Base-by-base conservation (phyloP, 1,140 invertebrate species). In the Papilio aristodemus region DNA sequence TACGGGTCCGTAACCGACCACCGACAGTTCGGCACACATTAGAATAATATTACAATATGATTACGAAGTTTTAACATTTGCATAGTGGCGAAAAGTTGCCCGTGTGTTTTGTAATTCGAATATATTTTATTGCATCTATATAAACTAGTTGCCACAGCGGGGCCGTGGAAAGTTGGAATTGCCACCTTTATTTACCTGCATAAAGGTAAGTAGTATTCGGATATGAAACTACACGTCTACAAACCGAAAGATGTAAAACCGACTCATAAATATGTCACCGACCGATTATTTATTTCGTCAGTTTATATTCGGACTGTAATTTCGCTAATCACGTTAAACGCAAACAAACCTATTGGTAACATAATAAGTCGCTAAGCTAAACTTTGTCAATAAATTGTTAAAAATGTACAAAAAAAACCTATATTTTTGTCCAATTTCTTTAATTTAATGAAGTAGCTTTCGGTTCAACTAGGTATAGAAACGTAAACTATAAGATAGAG, bases 11-110 rank as follows among this genome's bases (percentile, higher is more conserved):
- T 43, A 43, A 43, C 41, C 14, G n/a, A 43, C n/a, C 41, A 3
- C 43, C 11, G 14, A 46, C 43, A 46, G 14, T 46, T 46, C 43
- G 14, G 43, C 43, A 10, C 46, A 50, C 19, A 50, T 22, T 50
- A 50, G 46, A 50, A 50, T 50, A 50, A 50, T 50, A 50, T 50
- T 50, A 50, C 17, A 50, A 50, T 50, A 50, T 50, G 17, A 50
- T 50, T 22, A 50, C 10, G 8, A 50, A 50, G 19, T 50, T 50
- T 50, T 25, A 50, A 11, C 10, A 50, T 50, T 50, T 50, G 46
- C 46, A 50, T 50, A 50, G 46, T 50, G 17, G 19, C 19, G 46
- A 50, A 50, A 50, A 50, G 46, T 50, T 50, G 46, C 17, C 46
- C 5, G 43, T 46, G 17, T 46, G 17, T 50, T 50, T 22, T 50